Conservation (phyloP, 1,140 invertebrate species). For the Rhysida immarginata region DNA sequence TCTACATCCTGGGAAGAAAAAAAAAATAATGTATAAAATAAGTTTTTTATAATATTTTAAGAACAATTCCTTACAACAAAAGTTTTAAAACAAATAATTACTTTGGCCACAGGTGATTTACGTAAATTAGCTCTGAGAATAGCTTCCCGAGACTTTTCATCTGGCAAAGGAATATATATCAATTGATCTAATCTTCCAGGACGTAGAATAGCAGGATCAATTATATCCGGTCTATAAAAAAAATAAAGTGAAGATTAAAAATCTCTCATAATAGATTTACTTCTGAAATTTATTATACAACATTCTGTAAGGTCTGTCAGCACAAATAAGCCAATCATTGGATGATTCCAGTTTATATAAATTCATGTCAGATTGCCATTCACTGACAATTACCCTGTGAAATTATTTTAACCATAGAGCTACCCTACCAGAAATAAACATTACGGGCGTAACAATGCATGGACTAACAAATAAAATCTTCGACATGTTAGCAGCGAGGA, state of each 20-base stretch:
- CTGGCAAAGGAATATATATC: conserved; percentile 98
- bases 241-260: conserved; percentile 13
- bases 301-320: too few relatives aligned
- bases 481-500: too few relatives aligned
- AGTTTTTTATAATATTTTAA: not conserved
- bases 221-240: conserved; percentile 60
- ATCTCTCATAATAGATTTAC: conserved; percentile 6
- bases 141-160: conserved; percentile 90
- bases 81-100: conserved; percentile 20
- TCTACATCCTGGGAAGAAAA: conserved; percentile 63
- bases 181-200: conserved; percentile 97
- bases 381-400: too few relatives aligned
- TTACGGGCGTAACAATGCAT: too few relatives aligned
- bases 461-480: too few relatives aligned
- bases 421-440: too few relatives aligned
- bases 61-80: not conserved
- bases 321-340: too few relatives aligned
- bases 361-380: too few relatives aligned
- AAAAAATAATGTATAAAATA: not conserved
- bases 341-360: too few relatives aligned
- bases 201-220: conserved; percentile 95
- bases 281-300: conserved; percentile 6
- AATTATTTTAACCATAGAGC: too few relatives aligned
- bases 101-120: conserved; percentile 88
- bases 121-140: conserved; percentile 91